A percentile compares a stretch with the other conserved stretches of the same genome.
phyloP scores from a whole-genome alignment of 1,140 invertebrate genomes.

The Limonius californicus region DNA sequence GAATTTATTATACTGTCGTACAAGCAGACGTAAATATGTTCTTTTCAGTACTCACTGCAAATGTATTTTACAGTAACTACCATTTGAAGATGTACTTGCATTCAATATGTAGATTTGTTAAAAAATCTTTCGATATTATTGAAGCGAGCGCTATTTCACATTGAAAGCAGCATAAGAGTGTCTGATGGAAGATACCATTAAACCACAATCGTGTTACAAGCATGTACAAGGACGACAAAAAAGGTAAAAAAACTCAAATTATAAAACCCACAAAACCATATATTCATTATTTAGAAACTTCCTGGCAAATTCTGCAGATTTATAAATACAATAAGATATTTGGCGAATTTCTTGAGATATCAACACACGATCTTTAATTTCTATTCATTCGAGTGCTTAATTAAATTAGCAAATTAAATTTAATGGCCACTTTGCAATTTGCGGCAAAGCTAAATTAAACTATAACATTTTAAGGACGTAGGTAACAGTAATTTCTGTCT shows the following conservation, averaged over 20 bases:
- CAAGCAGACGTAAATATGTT: too few relatives aligned
- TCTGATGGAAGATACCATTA: not conserved
- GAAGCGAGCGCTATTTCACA: not conserved
- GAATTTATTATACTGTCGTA: too few relatives aligned
- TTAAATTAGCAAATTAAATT: not conserved
- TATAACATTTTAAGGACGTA: conserved; percentile 9
- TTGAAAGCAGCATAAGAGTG: not conserved
- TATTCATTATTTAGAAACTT: too few relatives aligned
- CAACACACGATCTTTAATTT: too few relatives aligned
- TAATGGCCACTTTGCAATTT: not conserved
- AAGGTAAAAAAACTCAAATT: too few relatives aligned
- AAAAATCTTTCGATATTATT: conserved; percentile 4
- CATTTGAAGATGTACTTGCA: not conserved
- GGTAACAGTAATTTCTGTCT: conserved; percentile 24
- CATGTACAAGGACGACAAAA: too few relatives aligned
- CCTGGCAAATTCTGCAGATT: too few relatives aligned
- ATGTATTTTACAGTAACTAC: not conserved
- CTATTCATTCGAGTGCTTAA: too few relatives aligned
- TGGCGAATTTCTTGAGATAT: too few relatives aligned
- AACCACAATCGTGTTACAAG: too few relatives aligned
- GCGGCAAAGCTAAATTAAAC: not conserved
- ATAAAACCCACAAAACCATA: too few relatives aligned
- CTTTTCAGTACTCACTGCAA: not conserved
- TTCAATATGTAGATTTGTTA: conserved; percentile 6
- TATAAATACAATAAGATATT: too few relatives aligned